Evolutionary conservation across 2,888 invertebrate genomes (phyloP).

Genomic region (Cheiracanthium punctorium): DNA sequence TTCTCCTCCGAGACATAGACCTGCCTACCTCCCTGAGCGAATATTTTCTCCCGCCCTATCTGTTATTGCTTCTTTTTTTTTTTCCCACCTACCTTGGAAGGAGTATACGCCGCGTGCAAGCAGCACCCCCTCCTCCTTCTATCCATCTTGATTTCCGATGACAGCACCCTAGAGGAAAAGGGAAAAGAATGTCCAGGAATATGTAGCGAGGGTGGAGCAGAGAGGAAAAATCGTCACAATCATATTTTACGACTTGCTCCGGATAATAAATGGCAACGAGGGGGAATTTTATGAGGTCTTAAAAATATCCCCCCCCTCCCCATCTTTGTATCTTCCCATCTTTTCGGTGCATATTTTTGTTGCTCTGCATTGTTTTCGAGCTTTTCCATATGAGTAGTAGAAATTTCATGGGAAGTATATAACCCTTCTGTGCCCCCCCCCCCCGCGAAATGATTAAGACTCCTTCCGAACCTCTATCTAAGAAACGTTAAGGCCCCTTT

Average conservation of each 20-base stretch:
- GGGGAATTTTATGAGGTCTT: conserved; percentile 61
- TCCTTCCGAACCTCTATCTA: too few relatives aligned
- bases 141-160: conserved; percentile 67
- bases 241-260: conserved; percentile 55
- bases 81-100: conserved; percentile 17
- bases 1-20: conserved; percentile 28
- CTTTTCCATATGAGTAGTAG: neutral
- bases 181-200: conserved; percentile 7
- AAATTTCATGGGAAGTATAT: too few relatives aligned
- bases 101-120: neutral
- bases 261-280: conserved; percentile 59
- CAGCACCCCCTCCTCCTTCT: conserved; percentile 36
- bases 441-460: too few relatives aligned
- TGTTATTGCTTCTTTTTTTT: conserved; percentile 19
- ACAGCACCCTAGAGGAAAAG: conserved; percentile 49
- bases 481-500: too few relatives aligned
- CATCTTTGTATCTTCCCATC: too few relatives aligned
- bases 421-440: too few relatives aligned
- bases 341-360: conserved; percentile 22
- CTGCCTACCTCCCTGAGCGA: conserved; percentile 57
- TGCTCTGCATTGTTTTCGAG: neutral
- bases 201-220: neutral
- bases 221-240: conserved; percentile 51
- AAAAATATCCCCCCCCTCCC: conserved; percentile 46
- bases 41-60: conserved; percentile 31